Evolutionary conservation across 2,888 invertebrate genomes (phyloP), one percentile per base, ranked within the genome.

Genomic region (Coelogynopora nodosa): DNA sequence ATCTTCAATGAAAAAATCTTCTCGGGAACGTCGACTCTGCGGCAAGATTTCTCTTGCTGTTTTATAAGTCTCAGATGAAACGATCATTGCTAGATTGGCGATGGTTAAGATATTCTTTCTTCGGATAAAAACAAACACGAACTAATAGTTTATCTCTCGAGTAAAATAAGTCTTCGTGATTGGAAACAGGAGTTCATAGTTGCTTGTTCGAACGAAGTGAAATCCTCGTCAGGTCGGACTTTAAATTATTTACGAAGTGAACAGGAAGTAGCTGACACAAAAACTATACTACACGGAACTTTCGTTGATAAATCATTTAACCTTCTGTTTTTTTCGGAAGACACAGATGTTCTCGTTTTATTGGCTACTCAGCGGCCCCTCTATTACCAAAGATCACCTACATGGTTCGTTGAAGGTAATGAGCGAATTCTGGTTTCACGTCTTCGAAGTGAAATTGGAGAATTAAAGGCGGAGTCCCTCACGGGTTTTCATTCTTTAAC

Each of bases 281-380:
- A n/a, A n/a, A 74, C 5, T 5, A 74, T 74, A 74, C 74, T 74
- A 74, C 74, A 74, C 74, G 23, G 74, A 74, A 74, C 74, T 74
- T 74, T 74, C 23, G 74, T 74, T 74, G 74, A 74, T 74, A 74
- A 74, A 74, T 74, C 23, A 74, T 74, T n/a, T 74, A 10, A 74
- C 23, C 74, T 13, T 49, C 18, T 13, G 18, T 74, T 74, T 74
- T 74, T 74, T 26, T 74, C 74, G 74, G 74, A 74, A 74, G 74
- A 74, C 74, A 74, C 74, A 74, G 74, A 74, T 74, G 74, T 74
- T 74, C 74, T 74, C 74, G 74, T 74, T 74, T 74, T 74, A 23
- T 26, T 23, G 10, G 74, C 23, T 74, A 74, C 5, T n/a, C 74
- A 74, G n/a, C 74, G 23, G 74, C 74, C 74, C 5, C 23, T 2